Base-by-base conservation (phyloP, 2,113 vertebrate genomes). In the Lampris megalopsis region DNA sequence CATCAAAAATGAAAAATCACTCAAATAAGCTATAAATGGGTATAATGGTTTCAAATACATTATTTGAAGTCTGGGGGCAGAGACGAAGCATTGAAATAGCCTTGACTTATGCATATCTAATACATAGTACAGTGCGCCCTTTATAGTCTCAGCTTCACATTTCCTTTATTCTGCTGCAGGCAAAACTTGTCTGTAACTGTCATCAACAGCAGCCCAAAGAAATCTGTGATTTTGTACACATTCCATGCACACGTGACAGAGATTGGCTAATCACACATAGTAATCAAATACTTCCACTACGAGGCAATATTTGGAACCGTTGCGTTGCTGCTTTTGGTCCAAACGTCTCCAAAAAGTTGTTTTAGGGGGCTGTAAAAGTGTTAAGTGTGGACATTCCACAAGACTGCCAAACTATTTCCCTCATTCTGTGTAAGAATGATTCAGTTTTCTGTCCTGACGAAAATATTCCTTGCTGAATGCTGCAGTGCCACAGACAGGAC, bases 241-340 rank as follows among this genome's bases (percentile, higher is more conserved):
- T 81, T 85, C 75, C 80, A 53, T 6, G 72, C 67, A 57, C 77
- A 71, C 50, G 45, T 66, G 66, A 77, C 60, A 80, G 77, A 48
- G 54, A 81, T 79, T 72, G 77, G 63, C 49, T 77, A 77, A 79
- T 80, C 86, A 81, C 75, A 53, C 49, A 37, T 56, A 57, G 68
- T 83, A 86, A 86, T 83, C 77, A 68, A 68, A 90, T 77, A 75
- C 71, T 81, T 62, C 61, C 10, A 4, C 65, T 66, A 52, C 49
- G 72, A 75, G 58, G 67, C 54, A 24, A 63, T 13, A 61, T 78
- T 73, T 82, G 76, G 63, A 82, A 70, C 80, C 8, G 54, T 11
- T 56, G 74, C 38, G 35, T 35, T 50, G 77, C 84, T 58, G 40
- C 40, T n/a, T 63, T 58, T 41, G 54, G 38, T 61, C 53, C 77